phyloP scores from a whole-genome alignment of 2,113 vertebrate genomes.

The Vulpes lagopus region DNA sequence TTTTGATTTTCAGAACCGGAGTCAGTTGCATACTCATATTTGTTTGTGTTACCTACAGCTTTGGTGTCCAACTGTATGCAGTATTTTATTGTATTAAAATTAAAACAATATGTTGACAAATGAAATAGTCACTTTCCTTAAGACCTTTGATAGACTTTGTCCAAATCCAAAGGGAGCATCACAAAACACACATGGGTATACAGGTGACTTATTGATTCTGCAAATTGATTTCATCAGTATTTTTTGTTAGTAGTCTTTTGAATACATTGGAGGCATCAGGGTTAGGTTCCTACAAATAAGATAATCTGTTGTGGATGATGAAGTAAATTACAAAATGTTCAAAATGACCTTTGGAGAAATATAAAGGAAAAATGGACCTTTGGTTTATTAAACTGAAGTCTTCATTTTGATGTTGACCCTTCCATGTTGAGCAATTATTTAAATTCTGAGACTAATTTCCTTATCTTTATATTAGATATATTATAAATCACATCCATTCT shows the following conservation, averaged over 20 bases:
- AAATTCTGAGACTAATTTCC: not conserved
- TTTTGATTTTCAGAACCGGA: slow-evolving; percentile 73
- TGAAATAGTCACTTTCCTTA: slow-evolving; percentile 46
- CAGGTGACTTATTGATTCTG: not conserved
- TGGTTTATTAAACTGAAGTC: not conserved
- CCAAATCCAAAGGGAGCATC: slow-evolving; percentile 36
- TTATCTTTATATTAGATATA: not conserved
- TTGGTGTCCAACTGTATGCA: slow-evolving; percentile 60
- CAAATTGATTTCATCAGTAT: slow-evolving; percentile 61
- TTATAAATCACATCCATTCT: not conserved
- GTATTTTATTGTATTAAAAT: slow-evolving; percentile 70
- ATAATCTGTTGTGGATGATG: not conserved
- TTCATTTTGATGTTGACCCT: slow-evolving; percentile 23
- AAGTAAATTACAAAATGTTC: not conserved
- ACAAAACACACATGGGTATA: not conserved
- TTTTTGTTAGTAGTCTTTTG: slow-evolving; percentile 31
- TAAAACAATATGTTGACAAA: slow-evolving; percentile 73
- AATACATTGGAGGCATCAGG: slow-evolving; percentile 7
- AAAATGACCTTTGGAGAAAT: slow-evolving; percentile 34
- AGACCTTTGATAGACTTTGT: slow-evolving; percentile 18
- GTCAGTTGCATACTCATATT: slow-evolving; percentile 55
- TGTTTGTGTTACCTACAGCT: slow-evolving; percentile 63
- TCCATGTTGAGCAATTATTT: not conserved
- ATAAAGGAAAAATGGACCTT: slow-evolving; percentile 26
- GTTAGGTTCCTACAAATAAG: slow-evolving; percentile 31